Percentiles rank a stretch among this genome's conserved stretches.
These are phyloP conservation scores for Octodonta nipae DNA, from an alignment of 2,888 invertebrate species.

Conservation along the genomic window DNA sequence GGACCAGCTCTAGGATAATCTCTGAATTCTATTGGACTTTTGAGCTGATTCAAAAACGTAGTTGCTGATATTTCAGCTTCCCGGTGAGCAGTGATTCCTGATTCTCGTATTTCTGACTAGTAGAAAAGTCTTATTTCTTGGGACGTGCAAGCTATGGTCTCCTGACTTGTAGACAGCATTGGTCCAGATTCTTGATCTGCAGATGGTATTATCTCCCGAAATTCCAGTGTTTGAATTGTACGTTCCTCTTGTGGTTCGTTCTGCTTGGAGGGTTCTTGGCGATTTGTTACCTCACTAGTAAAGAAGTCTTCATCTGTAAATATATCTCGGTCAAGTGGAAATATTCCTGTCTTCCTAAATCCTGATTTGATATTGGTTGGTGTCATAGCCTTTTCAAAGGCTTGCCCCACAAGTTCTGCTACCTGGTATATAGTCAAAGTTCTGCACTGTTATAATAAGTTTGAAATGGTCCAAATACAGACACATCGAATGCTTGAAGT, in stretches of 20 bases:
- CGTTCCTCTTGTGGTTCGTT: too few species aligned
- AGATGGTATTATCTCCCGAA: too few species aligned
- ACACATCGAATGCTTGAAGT: constrained; percentile 32
- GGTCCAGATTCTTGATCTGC: too few species aligned
- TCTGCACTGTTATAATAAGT: constrained; percentile 21
- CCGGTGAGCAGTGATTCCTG: too few species aligned
- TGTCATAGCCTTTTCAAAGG: not conserved
- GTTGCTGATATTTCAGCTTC: too few species aligned
- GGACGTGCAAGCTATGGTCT: too few species aligned
- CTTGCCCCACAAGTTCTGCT: not conserved
- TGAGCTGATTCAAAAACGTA: not conserved
- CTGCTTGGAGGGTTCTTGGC: not conserved
- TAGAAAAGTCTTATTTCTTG: too few species aligned
- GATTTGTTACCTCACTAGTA: not conserved
- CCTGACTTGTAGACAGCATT: too few species aligned
- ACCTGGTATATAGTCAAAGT: constrained; percentile 11
- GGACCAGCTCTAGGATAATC: constrained; percentile 1
- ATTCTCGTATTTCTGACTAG: too few species aligned
- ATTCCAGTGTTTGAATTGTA: too few species aligned
- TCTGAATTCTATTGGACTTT: not conserved
- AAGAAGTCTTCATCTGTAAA: constrained; percentile 3
- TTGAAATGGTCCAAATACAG: constrained; percentile 31
- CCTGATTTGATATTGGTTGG: not conserved
- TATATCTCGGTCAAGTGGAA: constrained; percentile 3
- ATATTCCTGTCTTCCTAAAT: constrained; percentile 3